Conservation (phyloP, 2,797 vertebrate genomes). For the Anguilla anguilla region DNA sequence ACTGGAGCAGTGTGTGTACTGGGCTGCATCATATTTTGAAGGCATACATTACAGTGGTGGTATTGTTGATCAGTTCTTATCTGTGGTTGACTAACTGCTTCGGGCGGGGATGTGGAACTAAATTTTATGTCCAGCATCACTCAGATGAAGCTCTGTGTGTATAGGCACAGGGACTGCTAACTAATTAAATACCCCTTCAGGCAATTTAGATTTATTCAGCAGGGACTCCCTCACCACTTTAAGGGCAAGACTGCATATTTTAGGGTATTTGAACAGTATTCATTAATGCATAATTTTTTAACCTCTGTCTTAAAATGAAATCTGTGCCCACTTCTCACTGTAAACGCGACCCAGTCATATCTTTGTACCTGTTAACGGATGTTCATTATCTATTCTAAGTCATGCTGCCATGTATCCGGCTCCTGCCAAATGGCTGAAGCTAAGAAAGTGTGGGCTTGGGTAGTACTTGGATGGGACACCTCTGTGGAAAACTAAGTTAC, state of each 20-base stretch:
- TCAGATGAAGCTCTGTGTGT: background rate
- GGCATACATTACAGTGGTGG: background rate
- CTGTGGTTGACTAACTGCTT: background rate
- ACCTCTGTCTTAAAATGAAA: background rate
- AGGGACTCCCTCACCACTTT: conserved; percentile 9
- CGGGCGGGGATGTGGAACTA: background rate
- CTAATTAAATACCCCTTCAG: background rate
- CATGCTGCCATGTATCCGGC: no score
- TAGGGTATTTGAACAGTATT: background rate
- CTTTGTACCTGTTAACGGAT: background rate
- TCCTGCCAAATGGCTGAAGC: background rate
- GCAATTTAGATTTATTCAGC: background rate
- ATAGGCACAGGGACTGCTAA: no score
- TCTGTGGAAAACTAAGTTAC: no score
- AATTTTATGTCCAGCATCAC: background rate
- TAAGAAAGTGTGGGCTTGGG: no score
- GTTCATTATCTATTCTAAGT: background rate
- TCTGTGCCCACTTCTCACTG: background rate
- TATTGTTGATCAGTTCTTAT: background rate
- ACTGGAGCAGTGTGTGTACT: no score
- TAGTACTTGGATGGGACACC: no score
- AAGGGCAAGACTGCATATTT: background rate
- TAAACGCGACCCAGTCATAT: background rate
- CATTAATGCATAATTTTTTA: background rate
- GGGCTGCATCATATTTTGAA: background rate